Evolutionary conservation across 2,797 vertebrate genomes (phyloP).

Genomic region (Acipenser transmontanus): DNA sequence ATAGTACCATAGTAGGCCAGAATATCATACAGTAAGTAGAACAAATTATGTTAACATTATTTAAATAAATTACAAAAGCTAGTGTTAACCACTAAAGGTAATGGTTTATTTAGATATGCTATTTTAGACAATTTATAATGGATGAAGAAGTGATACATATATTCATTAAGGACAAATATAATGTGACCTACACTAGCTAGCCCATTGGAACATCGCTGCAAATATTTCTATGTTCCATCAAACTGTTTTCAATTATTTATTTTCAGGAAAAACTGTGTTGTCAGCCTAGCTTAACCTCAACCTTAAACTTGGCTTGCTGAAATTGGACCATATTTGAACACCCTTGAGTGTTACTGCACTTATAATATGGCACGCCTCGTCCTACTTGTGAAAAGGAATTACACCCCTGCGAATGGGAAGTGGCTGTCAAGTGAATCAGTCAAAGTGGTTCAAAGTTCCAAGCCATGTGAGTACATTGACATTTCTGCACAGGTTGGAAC

Average conservation of each 20-base stretch:
- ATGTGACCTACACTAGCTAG: constrained; percentile 2
- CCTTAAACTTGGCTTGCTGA: not conserved
- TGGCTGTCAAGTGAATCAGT: too few relatives aligned
- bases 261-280: not conserved
- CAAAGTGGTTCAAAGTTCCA: too few relatives aligned
- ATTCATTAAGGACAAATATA: constrained; percentile 1
- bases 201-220: not conserved
- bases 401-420: too few relatives aligned
- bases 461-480: too few relatives aligned
- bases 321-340: too few relatives aligned
- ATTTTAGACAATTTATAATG: not conserved
- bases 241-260: not conserved
- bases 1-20: too few relatives aligned
- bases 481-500: too few relatives aligned
- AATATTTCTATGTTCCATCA: not conserved
- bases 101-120: not conserved
- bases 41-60: not conserved
- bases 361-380: too few relatives aligned
- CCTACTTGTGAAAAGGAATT: too few relatives aligned
- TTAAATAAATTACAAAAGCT: not conserved
- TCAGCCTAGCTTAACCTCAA: not conserved
- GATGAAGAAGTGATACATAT: constrained; percentile 1
- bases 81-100: not conserved
- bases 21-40: not conserved
- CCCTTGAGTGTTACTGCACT: too few relatives aligned